Evolutionary conservation across 2,113 vertebrate species (phyloP).

Genomic region (Ammodytes marinus): DNA sequence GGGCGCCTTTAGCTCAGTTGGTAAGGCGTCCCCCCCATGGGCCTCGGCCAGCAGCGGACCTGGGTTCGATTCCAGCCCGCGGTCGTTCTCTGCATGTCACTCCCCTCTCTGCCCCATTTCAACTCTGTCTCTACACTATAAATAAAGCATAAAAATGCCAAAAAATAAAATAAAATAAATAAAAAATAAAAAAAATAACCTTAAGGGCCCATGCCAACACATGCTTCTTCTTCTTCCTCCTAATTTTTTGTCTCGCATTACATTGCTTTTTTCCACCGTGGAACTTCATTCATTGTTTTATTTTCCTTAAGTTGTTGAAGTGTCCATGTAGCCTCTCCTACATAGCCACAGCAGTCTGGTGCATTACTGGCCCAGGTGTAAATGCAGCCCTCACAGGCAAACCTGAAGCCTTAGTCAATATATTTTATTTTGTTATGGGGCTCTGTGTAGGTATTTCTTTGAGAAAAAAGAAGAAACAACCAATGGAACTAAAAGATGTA

Average conservation of each 20-base stretch:
- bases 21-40: too few species aligned
- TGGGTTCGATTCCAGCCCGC: too few species aligned
- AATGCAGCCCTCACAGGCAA: background rate
- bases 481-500: background rate
- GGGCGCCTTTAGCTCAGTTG: too few species aligned
- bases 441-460: background rate
- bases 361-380: background rate
- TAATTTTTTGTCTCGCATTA: conserved; percentile 8
- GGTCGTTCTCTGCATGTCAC: too few species aligned
- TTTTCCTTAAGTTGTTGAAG: background rate
- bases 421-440: background rate
- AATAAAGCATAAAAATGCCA: too few species aligned
- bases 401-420: background rate
- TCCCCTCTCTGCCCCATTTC: too few species aligned
- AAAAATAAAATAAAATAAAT: too few species aligned
- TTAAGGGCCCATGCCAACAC: background rate
- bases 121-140: too few species aligned
- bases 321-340: background rate
- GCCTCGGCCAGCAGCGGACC: too few species aligned
- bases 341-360: background rate
- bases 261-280: background rate
- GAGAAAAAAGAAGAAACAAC: background rate
- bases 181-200: too few species aligned
- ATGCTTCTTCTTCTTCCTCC: background rate
- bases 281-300: conserved; percentile 5